Conservation (phyloP, 1,140 invertebrate species). For the Atta cephalotes region DNA sequence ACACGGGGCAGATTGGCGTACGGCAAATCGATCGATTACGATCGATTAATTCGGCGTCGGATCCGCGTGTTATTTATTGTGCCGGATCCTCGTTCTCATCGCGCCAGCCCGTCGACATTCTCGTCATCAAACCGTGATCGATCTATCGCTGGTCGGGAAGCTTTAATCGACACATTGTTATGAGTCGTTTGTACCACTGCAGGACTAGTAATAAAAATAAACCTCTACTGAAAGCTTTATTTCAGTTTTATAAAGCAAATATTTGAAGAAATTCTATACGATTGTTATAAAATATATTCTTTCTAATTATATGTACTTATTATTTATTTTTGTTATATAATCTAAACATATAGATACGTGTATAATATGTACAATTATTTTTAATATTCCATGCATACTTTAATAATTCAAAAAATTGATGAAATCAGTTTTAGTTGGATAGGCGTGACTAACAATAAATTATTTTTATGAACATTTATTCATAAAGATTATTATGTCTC, state of each 20-base stretch:
- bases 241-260: background rate
- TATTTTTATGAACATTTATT: conserved; percentile 7
- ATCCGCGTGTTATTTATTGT: conserved; percentile 54
- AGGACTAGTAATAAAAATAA: conserved; percentile 11
- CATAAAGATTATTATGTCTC: background rate
- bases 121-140: conserved; percentile 70
- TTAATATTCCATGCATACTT: background rate
- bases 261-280: background rate
- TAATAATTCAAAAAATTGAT: background rate
- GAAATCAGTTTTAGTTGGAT: background rate
- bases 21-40: conserved; percentile 66
- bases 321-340: background rate
- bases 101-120: conserved; percentile 68
- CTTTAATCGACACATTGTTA: conserved; percentile 46
- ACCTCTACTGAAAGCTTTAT: background rate
- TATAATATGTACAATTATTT: background rate
- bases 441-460: background rate
- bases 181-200: background rate
- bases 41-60: conserved; percentile 70
- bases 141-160: conserved; percentile 53
- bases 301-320: background rate
- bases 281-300: background rate
- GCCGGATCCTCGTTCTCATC: conserved; percentile 47
- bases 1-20: conserved; percentile 51
- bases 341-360: background rate